A percentile compares a stretch with the other conserved stretches of the same genome.
Evolutionary conservation across 2,797 vertebrate genomes (phyloP).

Genomic region (Macropodus opercularis): DNA sequence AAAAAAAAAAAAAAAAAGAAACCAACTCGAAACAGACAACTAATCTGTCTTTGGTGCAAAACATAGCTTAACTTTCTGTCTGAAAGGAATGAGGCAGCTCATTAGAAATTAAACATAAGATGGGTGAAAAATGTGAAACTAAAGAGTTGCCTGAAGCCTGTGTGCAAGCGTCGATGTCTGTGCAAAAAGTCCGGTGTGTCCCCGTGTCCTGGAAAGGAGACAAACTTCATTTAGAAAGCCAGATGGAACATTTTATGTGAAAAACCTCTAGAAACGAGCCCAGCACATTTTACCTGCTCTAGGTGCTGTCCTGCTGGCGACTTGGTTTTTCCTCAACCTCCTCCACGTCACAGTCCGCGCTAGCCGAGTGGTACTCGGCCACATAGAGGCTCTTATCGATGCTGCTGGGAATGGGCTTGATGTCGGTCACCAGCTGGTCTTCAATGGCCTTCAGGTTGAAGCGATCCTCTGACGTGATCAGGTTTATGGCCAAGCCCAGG

Average conservation of each 20-base stretch:
- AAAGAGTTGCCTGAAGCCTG: constrained; percentile 64
- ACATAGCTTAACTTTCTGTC: constrained; percentile 33
- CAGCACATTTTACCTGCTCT: constrained; percentile 48
- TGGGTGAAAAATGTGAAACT: constrained; percentile 43
- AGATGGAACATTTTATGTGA: too few species aligned
- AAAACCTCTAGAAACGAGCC: neutral
- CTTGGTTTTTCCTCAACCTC: constrained; percentile 65
- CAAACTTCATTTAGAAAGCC: constrained; percentile 21
- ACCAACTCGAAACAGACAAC: neutral
- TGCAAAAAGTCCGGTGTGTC: constrained; percentile 68
- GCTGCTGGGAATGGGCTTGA: constrained; percentile 85
- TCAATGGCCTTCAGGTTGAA: constrained; percentile 86
- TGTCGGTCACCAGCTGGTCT: constrained; percentile 86
- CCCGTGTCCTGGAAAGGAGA: constrained; percentile 50
- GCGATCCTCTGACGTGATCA: constrained; percentile 86
- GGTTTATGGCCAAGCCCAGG: constrained; percentile 85
- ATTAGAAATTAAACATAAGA: constrained; percentile 23
- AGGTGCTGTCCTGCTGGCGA: constrained; percentile 66
- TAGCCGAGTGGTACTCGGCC: constrained; percentile 80
- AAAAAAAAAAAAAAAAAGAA: neutral
- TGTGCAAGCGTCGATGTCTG: constrained; percentile 67
- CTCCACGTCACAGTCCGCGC: constrained; percentile 74
- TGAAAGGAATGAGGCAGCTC: constrained; percentile 37
- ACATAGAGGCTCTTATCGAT: constrained; percentile 87
- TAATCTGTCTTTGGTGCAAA: constrained; percentile 62